Percentiles rank a stretch among this genome's conserved stretches.
Evolutionary conservation across 2,888 invertebrate species (phyloP).

Genomic region (Erynnis tages): DNA sequence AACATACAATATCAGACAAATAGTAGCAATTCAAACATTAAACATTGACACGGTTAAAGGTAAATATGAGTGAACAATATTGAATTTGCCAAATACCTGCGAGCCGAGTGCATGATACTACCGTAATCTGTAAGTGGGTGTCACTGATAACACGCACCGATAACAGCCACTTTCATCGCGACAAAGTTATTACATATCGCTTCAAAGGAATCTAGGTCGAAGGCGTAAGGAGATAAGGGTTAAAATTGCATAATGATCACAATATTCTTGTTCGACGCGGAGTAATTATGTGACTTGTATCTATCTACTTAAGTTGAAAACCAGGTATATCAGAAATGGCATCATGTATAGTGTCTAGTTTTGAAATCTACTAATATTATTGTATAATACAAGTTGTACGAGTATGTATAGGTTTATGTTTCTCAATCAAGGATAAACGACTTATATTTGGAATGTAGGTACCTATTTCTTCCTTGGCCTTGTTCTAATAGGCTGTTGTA

Average conservation of each 20-base stretch:
- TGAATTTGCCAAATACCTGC: slow-evolving; percentile 10
- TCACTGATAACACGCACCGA: slow-evolving; percentile 19
- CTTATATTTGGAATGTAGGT: too few species aligned
- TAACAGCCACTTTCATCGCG: slow-evolving; percentile 25
- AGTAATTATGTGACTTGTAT: slow-evolving; percentile 17
- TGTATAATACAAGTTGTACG: too few species aligned
- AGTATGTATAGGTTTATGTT: too few species aligned
- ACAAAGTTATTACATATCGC: slow-evolving; percentile 17
- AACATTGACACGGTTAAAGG: slow-evolving; percentile 1
- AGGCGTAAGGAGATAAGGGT: background rate
- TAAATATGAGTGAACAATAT: background rate
- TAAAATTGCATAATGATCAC: background rate
- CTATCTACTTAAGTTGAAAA: background rate
- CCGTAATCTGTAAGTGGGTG: slow-evolving; percentile 23
- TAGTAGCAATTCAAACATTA: background rate
- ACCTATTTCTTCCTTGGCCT: too few species aligned
- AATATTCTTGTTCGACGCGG: background rate
- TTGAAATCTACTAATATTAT: too few species aligned
- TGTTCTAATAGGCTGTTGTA: too few species aligned
- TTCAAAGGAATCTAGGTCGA: background rate
- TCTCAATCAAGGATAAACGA: too few species aligned
- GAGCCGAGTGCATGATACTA: slow-evolving; percentile 16
- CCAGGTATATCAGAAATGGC: background rate
- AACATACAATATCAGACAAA: background rate
- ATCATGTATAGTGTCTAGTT: background rate